Evolutionary conservation across 1,140 invertebrate genomes (phyloP).

Genomic region (Tetragnatha versicolor): DNA sequence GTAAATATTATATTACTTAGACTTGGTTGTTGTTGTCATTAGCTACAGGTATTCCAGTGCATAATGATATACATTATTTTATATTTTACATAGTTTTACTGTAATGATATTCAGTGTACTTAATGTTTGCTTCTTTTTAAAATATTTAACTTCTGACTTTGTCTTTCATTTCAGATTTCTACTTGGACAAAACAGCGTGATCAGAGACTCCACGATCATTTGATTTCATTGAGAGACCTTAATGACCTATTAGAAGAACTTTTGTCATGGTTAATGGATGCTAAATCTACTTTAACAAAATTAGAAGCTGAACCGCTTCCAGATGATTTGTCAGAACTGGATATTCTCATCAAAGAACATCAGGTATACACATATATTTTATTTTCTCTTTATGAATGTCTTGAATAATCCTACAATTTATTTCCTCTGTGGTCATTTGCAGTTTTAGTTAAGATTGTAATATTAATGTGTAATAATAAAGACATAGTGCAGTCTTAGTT

Average conservation of each 20-base stretch:
- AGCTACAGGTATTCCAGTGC: not conserved
- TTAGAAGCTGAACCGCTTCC: constrained; percentile 86
- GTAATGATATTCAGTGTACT: not conserved
- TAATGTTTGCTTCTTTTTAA: not conserved
- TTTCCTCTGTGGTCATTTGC: not conserved
- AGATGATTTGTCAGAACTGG: constrained; percentile 84
- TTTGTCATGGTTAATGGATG: constrained; percentile 86
- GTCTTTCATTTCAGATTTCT: constrained; percentile 59
- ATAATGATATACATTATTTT: not conserved
- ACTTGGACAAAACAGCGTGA: constrained; percentile 72
- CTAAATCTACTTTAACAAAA: constrained; percentile 82
- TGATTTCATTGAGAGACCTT: constrained; percentile 68
- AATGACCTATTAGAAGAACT: constrained; percentile 86
- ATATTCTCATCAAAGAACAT: constrained; percentile 88
- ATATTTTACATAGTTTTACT: not conserved
- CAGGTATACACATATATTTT: constrained; percentile 66
- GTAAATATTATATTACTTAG: constrained; percentile 19
- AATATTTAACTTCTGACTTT: not conserved
- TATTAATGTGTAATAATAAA: not conserved
- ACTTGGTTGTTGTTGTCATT: not conserved
- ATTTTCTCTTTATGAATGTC: no score
- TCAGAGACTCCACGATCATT: constrained; percentile 79
- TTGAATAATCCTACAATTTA: not conserved
- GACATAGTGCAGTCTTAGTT: not conserved
- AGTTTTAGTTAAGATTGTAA: not conserved